These are phyloP conservation scores for Eospalax fontanierii DNA, from an alignment of 2,797 vertebrate species.

Conservation along the genomic window DNA sequence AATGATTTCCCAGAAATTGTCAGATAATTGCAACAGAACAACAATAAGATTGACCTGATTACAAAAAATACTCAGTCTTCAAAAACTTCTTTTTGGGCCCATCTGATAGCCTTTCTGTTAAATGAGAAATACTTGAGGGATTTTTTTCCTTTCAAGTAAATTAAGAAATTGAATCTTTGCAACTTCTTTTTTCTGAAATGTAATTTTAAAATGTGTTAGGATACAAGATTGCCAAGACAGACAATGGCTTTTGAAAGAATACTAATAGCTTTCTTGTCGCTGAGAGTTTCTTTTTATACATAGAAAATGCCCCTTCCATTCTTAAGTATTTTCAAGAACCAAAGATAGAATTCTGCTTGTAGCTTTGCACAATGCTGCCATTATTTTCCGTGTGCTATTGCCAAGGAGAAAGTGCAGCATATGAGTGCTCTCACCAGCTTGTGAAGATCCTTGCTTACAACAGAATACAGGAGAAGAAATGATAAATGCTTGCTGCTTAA, in stretches of 20 bases:
- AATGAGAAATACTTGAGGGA: not conserved
- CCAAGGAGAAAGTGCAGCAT: constrained; percentile 52
- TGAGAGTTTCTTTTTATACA: constrained; percentile 70
- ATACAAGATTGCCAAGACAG: constrained; percentile 57
- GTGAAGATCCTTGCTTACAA: constrained; percentile 52
- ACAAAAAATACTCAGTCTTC: constrained; percentile 2
- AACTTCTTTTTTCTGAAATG: constrained; percentile 21
- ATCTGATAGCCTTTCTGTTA: constrained; percentile 22
- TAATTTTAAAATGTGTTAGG: constrained; percentile 55
- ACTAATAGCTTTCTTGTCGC: constrained; percentile 66
- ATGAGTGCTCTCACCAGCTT: not conserved
- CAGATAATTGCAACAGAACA: constrained; percentile 13
- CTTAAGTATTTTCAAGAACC: constrained; percentile 68
- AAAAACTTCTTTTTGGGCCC: not conserved
- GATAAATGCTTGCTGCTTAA: constrained; percentile 49
- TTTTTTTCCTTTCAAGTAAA: constrained; percentile 55
- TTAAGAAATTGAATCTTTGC: constrained; percentile 57
- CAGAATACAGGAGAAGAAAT: constrained; percentile 64
- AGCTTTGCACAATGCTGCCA: constrained; percentile 55
- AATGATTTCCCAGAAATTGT: constrained; percentile 48
- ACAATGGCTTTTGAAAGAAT: constrained; percentile 71
- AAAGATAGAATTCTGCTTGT: constrained; percentile 70
- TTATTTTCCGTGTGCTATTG: constrained; percentile 36
- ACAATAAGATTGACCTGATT: constrained; percentile 19
- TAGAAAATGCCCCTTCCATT: constrained; percentile 56